Evolutionary conservation across 2,888 invertebrate genomes (phyloP), one percentile per base, ranked within the genome.

Genomic region (Diabrotica balteata): DNA sequence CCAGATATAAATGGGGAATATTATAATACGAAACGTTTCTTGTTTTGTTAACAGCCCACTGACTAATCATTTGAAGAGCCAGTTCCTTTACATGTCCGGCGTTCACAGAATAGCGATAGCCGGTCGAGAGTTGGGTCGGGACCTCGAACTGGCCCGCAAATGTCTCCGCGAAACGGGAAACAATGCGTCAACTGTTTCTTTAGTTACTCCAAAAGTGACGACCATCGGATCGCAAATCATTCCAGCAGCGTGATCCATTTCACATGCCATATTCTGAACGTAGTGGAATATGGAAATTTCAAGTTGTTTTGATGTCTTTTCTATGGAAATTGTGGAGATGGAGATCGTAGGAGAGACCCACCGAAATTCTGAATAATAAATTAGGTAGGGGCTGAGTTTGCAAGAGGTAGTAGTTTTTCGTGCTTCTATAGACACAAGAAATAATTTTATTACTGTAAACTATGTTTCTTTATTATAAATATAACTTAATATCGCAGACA

Each of bases 71-170:
- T 77, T 76, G 77, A 77, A 55, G 49, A 51, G 53, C 46, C 77
- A 79, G 77, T 74, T 77, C 77, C 74, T 77, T 76, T 77, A 78
- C 76, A 75, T 73, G 77, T 80, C 80, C 80, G 80, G 80, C 44
- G 61, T 17, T 47, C 53, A 54, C n/a, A 57, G 17, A 57, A 45
- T 10, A 8, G 46, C 45, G 22, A 50, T 59, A 32, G 17, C 32
- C 53, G 4, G 50, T 46, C 61, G n/a, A 10, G 46, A 17, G n/a
- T 10, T 32, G n/a, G 22, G 32, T 42, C 55, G 62, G 44, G 70
- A 72, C 69, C 32, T 32, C 32, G 32, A 32, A 69, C 73, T 73
- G 62, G 74, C 68, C 72, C 72, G 73, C 69, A 73, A 72, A 70
- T 74, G 70, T 65, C 73, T 71, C 62, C 49, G 51, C 63, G 63